Base-by-base conservation (phyloP, 1,140 invertebrate species). In the Temnothorax longispinosus region DNA sequence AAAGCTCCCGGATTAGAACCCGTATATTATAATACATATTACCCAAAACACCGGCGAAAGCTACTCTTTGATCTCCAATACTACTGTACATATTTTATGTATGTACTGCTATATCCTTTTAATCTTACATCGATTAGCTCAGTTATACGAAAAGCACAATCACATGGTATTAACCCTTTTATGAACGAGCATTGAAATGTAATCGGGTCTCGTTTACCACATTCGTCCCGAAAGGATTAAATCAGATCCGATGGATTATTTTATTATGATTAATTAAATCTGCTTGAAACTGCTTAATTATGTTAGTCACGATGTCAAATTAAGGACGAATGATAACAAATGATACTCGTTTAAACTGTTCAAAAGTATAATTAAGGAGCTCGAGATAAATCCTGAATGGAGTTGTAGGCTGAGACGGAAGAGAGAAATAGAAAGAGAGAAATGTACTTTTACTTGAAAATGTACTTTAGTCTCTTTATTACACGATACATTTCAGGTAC, bases 231-330 rank as follows among this genome's bases (percentile, higher is more conserved):
- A 44, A 67, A 67, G 5, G 64, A 67, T 67, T 67, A 41, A 11
- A 18, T 64, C 13, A 44, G 6, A 21, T 21, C 10, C n/a, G 38
- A 47, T 44, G n/a, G 11, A 71, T 69, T 47, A 47, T 1, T 69
- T 47, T 67, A 67, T 67, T 67, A 13, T 44, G 11, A 67, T 67
- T 27, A 21, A 67, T 67, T 67, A n/a, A 67, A 67, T 67, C 10
- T 1, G 8, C n/a, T 67, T 44, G 38, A 67, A 71, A 47, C 13
- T 10, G 21, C n/a, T 71, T 71, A 27, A 71, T 71, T 47, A 71
- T 15, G 2, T 71, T 44, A 67, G 1, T 1, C n/a, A 21, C 38
- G 1, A 44, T 44, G 1, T 67, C 41, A 18, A 71, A 27, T 3
- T 1, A 38, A 71, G 11, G 2, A 65, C 27, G 27, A 47, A 8